Percentiles rank a stretch among this genome's conserved stretches.
Evolutionary conservation across 35 echinoderm and acorn worm species (phyloP).

Genomic region (Apostichopus californicus): DNA sequence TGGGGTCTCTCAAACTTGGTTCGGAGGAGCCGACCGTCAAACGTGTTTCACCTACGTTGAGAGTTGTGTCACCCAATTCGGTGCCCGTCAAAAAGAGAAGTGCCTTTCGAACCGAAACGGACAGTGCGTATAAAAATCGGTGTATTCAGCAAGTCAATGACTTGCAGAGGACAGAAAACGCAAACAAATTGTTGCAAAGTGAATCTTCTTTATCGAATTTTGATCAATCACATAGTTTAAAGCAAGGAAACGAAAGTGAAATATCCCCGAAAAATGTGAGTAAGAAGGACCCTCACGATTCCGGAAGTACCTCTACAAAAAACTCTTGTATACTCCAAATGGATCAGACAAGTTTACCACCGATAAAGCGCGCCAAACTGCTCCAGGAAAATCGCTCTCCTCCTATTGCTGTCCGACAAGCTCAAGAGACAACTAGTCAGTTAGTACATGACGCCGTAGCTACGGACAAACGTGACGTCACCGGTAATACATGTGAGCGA

Average conservation of each 20-base stretch:
- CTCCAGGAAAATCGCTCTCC: constrained; percentile 3
- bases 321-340: neutral
- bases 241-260: neutral
- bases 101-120: constrained; percentile 49
- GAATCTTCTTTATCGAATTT: constrained; percentile 19
- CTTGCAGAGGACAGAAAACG: neutral
- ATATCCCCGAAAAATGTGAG: neutral
- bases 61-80: constrained; percentile 52
- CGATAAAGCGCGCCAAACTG: neutral
- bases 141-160: neutral
- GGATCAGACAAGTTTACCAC: neutral
- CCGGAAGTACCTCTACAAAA: neutral
- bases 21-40: neutral
- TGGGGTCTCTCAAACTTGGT: neutral
- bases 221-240: neutral
- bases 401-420: neutral
- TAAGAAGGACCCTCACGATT: neutral
- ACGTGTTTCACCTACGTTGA: constrained; percentile 27
- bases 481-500: neutral
- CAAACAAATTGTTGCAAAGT: neutral
- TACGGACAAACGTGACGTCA: neutral
- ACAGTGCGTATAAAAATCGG: neutral
- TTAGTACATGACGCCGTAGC: neutral
- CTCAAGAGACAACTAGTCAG: neutral
- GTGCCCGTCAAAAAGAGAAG: constrained; percentile 61